Evolutionary conservation across 2,113 vertebrate genomes (phyloP).

Genomic region (Sigmodon hispidus): DNA sequence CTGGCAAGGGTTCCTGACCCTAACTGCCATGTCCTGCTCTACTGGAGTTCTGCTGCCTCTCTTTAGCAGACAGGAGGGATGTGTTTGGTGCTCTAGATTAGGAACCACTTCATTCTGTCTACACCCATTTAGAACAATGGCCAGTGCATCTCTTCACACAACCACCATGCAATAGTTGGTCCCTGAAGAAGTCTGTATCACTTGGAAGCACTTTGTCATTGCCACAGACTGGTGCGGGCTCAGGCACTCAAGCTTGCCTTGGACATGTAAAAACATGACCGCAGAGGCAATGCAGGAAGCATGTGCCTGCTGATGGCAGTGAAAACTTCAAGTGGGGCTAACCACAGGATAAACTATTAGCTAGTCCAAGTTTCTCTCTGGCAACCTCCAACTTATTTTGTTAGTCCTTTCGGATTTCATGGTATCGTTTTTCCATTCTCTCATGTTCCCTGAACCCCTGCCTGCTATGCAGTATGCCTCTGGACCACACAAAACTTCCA

Average conservation of each 20-base stretch:
- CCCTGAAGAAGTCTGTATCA: background rate
- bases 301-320: background rate
- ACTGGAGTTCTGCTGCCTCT: conserved; percentile 3
- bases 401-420: conserved; percentile 32
- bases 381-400: conserved; percentile 4
- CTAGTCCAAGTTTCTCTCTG: conserved; percentile 16
- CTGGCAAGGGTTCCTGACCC: background rate
- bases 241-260: background rate
- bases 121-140: background rate
- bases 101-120: background rate
- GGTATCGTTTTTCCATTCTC: background rate
- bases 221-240: background rate
- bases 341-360: conserved; percentile 25
- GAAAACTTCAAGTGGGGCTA: conserved; percentile 10
- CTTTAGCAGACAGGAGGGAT: background rate
- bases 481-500: background rate
- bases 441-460: background rate
- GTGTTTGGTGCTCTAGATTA: conserved; percentile 26
- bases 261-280: background rate
- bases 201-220: background rate
- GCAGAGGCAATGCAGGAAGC: background rate
- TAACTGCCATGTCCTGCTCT: background rate
- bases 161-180: background rate
- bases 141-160: background rate
- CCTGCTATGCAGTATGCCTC: background rate